Percentiles rank a stretch among this genome's conserved stretches.
phyloP scores from a whole-genome alignment of 2,113 vertebrate species.

The Okapia johnstoni region DNA sequence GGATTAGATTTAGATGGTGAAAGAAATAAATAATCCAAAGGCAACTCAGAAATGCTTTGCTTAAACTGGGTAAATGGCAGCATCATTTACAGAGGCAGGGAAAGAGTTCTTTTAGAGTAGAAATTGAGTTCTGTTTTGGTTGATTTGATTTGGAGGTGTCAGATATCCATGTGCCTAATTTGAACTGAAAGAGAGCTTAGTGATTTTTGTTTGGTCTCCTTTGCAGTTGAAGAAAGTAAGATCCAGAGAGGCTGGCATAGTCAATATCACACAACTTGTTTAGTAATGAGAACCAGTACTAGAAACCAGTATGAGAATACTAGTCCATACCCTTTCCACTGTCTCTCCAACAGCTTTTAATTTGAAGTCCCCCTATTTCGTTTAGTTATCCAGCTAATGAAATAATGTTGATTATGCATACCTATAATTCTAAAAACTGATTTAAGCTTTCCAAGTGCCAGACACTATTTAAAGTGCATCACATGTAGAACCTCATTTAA shows the following conservation, averaged over 20 bases:
- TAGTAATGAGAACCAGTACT: neutral
- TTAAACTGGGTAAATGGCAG: neutral
- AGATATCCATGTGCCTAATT: neutral
- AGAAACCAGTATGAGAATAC: neutral
- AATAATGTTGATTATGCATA: neutral
- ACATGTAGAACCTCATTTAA: neutral
- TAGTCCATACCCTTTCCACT: neutral
- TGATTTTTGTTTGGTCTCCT: neutral
- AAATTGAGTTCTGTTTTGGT: neutral
- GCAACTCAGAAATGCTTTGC: neutral
- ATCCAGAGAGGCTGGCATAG: neutral
- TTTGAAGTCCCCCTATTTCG: neutral
- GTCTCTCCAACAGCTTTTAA: neutral
- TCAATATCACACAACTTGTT: neutral
- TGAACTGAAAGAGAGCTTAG: conserved; percentile 7
- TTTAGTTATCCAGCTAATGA: neutral
- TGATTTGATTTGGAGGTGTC: neutral
- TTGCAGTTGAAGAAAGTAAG: neutral
- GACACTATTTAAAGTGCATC: neutral
- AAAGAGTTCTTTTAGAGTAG: neutral
- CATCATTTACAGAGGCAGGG: neutral
- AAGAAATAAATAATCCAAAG: neutral
- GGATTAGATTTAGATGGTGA: neutral
- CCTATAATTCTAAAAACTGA: neutral
- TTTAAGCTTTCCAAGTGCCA: neutral